Evolutionary conservation across 1,140 invertebrate genomes (phyloP).

Genomic region (Bombus breviceps): DNA sequence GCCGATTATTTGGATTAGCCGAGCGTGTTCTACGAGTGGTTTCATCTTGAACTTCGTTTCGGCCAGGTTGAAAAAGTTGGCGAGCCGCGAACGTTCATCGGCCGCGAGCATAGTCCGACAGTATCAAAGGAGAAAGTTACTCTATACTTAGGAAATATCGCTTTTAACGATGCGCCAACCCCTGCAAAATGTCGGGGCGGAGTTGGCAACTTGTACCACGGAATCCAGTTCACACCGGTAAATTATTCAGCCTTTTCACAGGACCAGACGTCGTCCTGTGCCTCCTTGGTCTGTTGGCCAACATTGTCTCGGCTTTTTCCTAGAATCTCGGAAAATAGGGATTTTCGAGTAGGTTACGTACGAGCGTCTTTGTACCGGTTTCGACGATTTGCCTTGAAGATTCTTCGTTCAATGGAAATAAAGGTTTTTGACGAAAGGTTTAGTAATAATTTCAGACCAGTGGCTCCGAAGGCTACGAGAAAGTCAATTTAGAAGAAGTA

Average conservation of each 20-base stretch:
- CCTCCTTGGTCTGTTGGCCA: neutral
- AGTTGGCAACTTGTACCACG: slow-evolving; percentile 66
- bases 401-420: neutral
- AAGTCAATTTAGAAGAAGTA: neutral
- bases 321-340: neutral
- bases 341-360: too few species aligned
- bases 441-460: too few species aligned
- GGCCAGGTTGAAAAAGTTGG: slow-evolving; percentile 56
- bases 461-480: too few species aligned
- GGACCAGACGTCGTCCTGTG: slow-evolving; percentile 31
- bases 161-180: slow-evolving; percentile 64
- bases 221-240: slow-evolving; percentile 66
- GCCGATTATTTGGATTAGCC: slow-evolving; percentile 68
- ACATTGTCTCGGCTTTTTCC: slow-evolving; percentile 33
- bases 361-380: neutral
- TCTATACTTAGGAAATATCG: slow-evolving; percentile 70
- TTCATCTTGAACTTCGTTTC: slow-evolving; percentile 69
- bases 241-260: slow-evolving; percentile 66
- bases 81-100: slow-evolving; percentile 22
- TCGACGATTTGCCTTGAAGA: too few species aligned
- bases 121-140: slow-evolving; percentile 71
- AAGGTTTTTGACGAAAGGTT: too few species aligned
- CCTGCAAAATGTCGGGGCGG: slow-evolving; percentile 64
- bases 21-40: slow-evolving; percentile 63
- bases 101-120: slow-evolving; percentile 51